phyloP scores from a whole-genome alignment of 23 tunicate genomes.

The Botrylloides violaceus region DNA sequence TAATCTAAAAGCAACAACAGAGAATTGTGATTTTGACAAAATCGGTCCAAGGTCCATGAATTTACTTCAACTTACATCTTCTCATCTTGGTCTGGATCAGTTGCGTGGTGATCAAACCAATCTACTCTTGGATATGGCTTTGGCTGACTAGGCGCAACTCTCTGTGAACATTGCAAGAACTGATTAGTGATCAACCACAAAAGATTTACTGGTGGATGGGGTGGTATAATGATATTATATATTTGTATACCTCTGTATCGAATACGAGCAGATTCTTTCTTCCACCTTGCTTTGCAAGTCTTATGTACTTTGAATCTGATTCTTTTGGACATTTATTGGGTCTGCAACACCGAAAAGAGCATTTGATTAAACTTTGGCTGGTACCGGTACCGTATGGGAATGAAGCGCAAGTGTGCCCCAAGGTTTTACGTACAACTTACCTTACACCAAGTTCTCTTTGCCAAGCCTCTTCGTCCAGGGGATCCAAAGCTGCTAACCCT shows the following conservation, averaged over 20 bases:
- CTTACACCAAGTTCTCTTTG: constrained; percentile 69
- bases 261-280: constrained; percentile 63
- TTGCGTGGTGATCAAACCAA: constrained; percentile 71
- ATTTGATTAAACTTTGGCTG: background rate
- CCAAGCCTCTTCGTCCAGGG: constrained; percentile 57
- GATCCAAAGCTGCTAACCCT: constrained; percentile 49
- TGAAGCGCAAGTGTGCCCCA: background rate
- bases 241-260: background rate
- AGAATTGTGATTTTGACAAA: background rate
- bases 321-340: constrained; percentile 30
- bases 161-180: too few relatives aligned
- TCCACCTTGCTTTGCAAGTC: constrained; percentile 80
- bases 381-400: background rate
- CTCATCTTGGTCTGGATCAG: constrained; percentile 54
- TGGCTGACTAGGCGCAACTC: constrained; percentile 10
- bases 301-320: constrained; percentile 62
- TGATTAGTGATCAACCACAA: too few relatives aligned
- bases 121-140: constrained; percentile 73
- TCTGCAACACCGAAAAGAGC: constrained; percentile 18
- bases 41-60: background rate
- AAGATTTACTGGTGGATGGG: too few relatives aligned
- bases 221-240: too few relatives aligned
- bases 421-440: constrained; percentile 6
- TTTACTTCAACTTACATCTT: constrained; percentile 35
- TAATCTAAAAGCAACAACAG: constrained; percentile 20